A percentile compares a stretch with the other conserved stretches of the same genome.
Conservation (phyloP, 2,888 invertebrate species). For the Graphium colonna region DNA sequence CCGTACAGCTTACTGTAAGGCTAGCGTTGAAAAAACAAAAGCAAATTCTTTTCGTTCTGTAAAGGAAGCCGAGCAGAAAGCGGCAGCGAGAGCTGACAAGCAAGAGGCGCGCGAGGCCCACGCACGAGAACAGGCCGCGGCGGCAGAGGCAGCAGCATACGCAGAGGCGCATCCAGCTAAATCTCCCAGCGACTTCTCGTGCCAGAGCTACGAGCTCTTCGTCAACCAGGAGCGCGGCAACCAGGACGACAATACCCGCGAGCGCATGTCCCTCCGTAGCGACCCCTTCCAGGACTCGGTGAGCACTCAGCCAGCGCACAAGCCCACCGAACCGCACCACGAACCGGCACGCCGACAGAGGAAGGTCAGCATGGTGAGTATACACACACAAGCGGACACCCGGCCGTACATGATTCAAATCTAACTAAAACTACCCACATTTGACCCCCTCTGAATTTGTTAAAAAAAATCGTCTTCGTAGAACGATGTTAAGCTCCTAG, state of each 20-base stretch:
- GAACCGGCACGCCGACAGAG: constrained; percentile 80
- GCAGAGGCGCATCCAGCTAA: constrained; percentile 86
- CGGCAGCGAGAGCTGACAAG: constrained; percentile 84
- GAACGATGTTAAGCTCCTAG: no score
- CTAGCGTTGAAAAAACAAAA: no score
- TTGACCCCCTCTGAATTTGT: no score
- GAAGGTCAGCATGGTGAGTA: constrained; percentile 96
- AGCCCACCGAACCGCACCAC: constrained; percentile 79
- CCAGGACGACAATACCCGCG: constrained; percentile 93
- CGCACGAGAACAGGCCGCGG: constrained; percentile 82
- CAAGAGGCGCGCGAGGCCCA: constrained; percentile 80
- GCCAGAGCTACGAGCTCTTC: constrained; percentile 95
- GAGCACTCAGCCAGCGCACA: constrained; percentile 87
- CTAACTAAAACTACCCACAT: constrained; percentile 4
- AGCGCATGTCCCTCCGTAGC: constrained; percentile 94
- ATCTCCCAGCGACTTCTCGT: constrained; percentile 95
- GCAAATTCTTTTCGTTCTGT: background rate
- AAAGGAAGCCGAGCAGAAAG: constrained; percentile 92
- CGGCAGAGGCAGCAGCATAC: constrained; percentile 82
- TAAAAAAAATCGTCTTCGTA: no score
- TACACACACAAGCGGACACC: constrained; percentile 43
- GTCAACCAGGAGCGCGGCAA: constrained; percentile 93
- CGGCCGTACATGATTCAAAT: constrained; percentile 62
- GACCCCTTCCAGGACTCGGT: constrained; percentile 92
- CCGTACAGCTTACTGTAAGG: no score